phyloP scores from a whole-genome alignment of 2,888 invertebrate genomes.

The Cephus pulcher region DNA sequence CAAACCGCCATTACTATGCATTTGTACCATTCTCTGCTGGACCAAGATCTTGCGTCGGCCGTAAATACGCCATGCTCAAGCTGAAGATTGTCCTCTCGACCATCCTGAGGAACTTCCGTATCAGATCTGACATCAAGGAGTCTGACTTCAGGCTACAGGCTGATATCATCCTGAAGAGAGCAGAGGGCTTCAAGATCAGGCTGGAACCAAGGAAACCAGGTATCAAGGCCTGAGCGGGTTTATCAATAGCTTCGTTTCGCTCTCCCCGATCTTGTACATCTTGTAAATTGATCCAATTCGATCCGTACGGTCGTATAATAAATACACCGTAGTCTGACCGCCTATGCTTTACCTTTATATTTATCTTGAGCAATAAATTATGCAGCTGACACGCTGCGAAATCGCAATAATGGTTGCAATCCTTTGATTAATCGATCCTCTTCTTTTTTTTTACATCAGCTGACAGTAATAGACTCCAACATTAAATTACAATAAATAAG shows the following conservation, averaged over 20 bases:
- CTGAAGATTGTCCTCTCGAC: constrained; percentile 80
- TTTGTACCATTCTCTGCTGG: constrained; percentile 86
- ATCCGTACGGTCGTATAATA: constrained; percentile 28
- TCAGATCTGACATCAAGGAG: constrained; percentile 74
- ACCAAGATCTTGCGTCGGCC: constrained; percentile 83
- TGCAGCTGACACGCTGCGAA: constrained; percentile 48
- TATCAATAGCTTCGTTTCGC: constrained; percentile 1
- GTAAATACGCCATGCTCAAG: constrained; percentile 85
- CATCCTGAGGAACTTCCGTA: constrained; percentile 76
- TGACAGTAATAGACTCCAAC: neutral
- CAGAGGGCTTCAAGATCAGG: constrained; percentile 75
- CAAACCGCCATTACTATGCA: constrained; percentile 82
- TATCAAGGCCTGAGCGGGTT: constrained; percentile 36
- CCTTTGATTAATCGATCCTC: neutral
- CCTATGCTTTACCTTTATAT: constrained; percentile 44
- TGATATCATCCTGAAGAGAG: constrained; percentile 80
- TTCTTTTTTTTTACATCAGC: neutral
- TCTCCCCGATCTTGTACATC: constrained; percentile 34
- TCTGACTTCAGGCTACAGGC: constrained; percentile 76
- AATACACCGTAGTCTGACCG: constrained; percentile 31
- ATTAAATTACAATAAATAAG: neutral
- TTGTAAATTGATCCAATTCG: constrained; percentile 42
- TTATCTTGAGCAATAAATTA: constrained; percentile 59
- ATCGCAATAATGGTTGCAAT: constrained; percentile 1
- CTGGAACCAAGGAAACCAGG: constrained; percentile 53